Evolutionary conservation across 2,888 invertebrate species (phyloP).

Genomic region (Minunthozetes semirufus): DNA sequence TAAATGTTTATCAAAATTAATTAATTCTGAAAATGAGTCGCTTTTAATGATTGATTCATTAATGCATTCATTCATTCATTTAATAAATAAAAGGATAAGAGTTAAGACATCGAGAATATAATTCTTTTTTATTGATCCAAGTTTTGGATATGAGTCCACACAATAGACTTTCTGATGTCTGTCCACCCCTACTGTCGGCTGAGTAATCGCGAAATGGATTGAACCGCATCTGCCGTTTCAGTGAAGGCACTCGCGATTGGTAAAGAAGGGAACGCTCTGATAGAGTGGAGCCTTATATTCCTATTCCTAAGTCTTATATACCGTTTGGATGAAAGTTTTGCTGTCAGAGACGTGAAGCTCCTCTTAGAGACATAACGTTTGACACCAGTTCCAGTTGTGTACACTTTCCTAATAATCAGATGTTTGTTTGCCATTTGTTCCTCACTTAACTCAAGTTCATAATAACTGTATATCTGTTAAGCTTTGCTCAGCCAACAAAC

Average conservation of each 20-base stretch:
- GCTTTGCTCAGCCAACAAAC: neutral
- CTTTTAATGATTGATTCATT: no score
- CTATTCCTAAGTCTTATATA: neutral
- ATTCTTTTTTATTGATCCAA: slow-evolving; percentile 16
- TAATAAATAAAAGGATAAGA: neutral
- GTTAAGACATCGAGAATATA: neutral
- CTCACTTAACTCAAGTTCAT: neutral
- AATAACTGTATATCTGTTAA: neutral
- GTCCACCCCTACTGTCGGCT: slow-evolving; percentile 8
- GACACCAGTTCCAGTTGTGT: neutral
- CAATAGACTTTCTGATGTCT: neutral
- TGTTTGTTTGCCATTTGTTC: slow-evolving; percentile 8
- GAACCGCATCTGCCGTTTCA: slow-evolving; percentile 29
- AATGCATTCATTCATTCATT: neutral
- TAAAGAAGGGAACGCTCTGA: slow-evolving; percentile 15
- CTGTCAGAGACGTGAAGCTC: slow-evolving; percentile 14
- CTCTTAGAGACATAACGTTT: neutral
- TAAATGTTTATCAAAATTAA: no score
- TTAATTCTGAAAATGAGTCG: no score
- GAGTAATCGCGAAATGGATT: neutral
- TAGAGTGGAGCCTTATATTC: neutral
- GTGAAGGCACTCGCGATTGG: slow-evolving; percentile 23
- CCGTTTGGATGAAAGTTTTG: slow-evolving; percentile 13
- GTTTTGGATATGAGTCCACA: neutral
- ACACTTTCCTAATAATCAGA: slow-evolving; percentile 7